Percentiles rank a stretch among this genome's conserved stretches.
phyloP scores from a whole-genome alignment of 2,797 vertebrate species.

The Lacerta viridis region DNA sequence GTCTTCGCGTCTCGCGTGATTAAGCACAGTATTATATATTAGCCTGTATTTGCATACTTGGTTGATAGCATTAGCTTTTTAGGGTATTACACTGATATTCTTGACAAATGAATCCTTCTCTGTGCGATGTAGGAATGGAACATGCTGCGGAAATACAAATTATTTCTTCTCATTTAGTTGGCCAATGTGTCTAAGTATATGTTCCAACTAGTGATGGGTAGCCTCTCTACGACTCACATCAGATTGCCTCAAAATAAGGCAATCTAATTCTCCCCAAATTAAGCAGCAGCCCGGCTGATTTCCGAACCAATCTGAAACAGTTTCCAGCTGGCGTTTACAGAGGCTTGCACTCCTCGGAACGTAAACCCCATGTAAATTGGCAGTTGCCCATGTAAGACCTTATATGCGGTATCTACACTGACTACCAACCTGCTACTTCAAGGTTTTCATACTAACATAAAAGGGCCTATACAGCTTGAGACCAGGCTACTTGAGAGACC shows the following conservation, averaged over 20 bases:
- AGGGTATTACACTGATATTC: neutral
- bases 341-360: neutral
- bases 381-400: too few species aligned
- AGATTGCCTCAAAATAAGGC: neutral
- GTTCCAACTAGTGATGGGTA: neutral
- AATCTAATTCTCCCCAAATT: neutral
- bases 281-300: neutral
- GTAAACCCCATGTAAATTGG: too few species aligned
- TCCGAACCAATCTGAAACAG: too few species aligned
- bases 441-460: too few species aligned
- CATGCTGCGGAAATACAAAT: neutral
- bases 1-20: rapidly evolving
- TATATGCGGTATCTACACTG: too few species aligned
- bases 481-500: too few species aligned
- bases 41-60: neutral
- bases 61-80: neutral
- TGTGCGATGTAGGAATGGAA: neutral
- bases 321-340: neutral
- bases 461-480: too few species aligned
- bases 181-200: neutral
- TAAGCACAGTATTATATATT: neutral
- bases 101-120: neutral
- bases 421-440: too few species aligned
- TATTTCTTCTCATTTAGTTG: neutral
- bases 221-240: neutral